phyloP scores from a whole-genome alignment of 2,888 invertebrate genomes.

The Drosophila quinaria region DNA sequence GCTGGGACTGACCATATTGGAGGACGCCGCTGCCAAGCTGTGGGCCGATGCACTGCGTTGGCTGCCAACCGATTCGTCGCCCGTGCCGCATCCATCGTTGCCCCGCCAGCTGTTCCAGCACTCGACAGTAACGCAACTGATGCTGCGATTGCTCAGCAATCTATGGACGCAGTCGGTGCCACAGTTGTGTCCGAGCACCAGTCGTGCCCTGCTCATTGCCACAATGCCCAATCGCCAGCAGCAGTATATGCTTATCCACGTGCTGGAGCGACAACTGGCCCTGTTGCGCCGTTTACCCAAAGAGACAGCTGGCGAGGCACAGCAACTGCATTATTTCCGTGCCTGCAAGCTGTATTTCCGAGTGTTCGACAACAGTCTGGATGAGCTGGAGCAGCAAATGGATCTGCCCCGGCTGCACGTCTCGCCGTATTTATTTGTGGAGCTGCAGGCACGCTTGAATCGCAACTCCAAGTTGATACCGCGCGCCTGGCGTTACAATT shows the following conservation, averaged over 20 bases:
- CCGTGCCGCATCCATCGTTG: neutral
- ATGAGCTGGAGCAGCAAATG: slow-evolving; percentile 51
- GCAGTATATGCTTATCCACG: slow-evolving; percentile 77
- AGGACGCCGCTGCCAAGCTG: slow-evolving; percentile 73
- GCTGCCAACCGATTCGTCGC: slow-evolving; percentile 6
- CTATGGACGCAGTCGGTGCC: slow-evolving; percentile 55
- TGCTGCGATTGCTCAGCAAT: slow-evolving; percentile 67
- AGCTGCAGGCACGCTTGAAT: slow-evolving; percentile 68
- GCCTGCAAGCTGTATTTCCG: slow-evolving; percentile 69
- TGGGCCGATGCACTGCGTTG: slow-evolving; percentile 79
- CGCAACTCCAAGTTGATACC: slow-evolving; percentile 76
- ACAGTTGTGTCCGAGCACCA: slow-evolving; percentile 22
- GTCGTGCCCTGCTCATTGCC: slow-evolving; percentile 67
- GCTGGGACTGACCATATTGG: slow-evolving; percentile 70
- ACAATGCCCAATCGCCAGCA: slow-evolving; percentile 72
- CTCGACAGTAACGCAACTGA: slow-evolving; percentile 50
- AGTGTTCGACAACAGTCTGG: slow-evolving; percentile 18
- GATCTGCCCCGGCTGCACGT: slow-evolving; percentile 76
- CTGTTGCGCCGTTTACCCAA: slow-evolving; percentile 64
- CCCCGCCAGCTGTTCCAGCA: slow-evolving; percentile 53
- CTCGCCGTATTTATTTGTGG: slow-evolving; percentile 77
- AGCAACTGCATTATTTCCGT: slow-evolving; percentile 26
- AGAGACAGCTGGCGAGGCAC: slow-evolving; percentile 16
- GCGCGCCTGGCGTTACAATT: slow-evolving; percentile 66
- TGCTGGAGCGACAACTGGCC: slow-evolving; percentile 81